These are phyloP conservation scores for Apamea monoglypha DNA, from an alignment of 2,888 invertebrate species.

Conservation along the genomic window DNA sequence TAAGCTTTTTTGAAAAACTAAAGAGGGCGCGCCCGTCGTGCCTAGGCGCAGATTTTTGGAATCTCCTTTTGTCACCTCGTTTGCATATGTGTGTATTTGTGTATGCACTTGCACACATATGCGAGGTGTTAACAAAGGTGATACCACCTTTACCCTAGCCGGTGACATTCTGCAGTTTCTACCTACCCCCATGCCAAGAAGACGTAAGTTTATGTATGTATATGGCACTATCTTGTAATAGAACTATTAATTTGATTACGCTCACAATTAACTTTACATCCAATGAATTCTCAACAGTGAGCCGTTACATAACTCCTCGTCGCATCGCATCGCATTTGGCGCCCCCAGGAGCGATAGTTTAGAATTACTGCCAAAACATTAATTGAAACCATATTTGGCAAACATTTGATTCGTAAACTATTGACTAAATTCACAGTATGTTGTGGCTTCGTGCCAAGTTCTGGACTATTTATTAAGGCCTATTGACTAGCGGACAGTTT, in stretches of 20 bases:
- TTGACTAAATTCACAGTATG: conserved; percentile 48
- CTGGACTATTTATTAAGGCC: conserved; percentile 2
- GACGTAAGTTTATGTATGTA: too few relatives aligned
- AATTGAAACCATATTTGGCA: conserved; percentile 60
- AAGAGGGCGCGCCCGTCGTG: too few relatives aligned
- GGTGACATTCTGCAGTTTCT: too few relatives aligned
- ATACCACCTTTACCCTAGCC: too few relatives aligned
- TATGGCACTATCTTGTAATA: background rate
- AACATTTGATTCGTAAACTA: conserved; percentile 51
- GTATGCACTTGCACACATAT: too few relatives aligned
- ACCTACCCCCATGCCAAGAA: too few relatives aligned
- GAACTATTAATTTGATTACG: too few relatives aligned
- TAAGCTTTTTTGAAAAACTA: too few relatives aligned
- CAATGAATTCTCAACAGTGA: background rate
- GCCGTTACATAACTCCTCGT: conserved; percentile 22
- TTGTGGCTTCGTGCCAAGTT: conserved; percentile 36
- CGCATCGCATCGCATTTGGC: conserved; percentile 38
- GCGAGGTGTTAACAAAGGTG: too few relatives aligned
- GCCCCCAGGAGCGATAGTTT: conserved; percentile 30
- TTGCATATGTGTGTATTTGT: too few relatives aligned
- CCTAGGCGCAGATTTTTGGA: too few relatives aligned
- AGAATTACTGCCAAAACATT: conserved; percentile 56
- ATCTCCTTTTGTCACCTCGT: too few relatives aligned
- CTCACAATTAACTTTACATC: background rate
- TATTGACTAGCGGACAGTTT: conserved; percentile 20